phyloP scores from a whole-genome alignment of 2,888 invertebrate species.

The Andrena bicolor region DNA sequence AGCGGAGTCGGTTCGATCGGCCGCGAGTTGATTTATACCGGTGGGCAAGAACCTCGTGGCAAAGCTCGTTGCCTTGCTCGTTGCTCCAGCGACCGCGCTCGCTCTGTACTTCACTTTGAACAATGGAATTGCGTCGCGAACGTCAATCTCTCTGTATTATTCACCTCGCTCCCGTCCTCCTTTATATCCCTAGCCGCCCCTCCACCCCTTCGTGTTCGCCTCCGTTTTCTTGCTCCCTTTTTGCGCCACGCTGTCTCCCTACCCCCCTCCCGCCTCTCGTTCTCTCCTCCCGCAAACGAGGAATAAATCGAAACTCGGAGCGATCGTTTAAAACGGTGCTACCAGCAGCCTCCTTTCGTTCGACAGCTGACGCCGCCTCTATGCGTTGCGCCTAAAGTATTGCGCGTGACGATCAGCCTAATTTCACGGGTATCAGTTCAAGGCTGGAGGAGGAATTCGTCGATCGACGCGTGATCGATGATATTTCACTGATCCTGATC shows the following conservation, averaged over 20 bases:
- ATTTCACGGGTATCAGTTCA: slow-evolving; percentile 53
- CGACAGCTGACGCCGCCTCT: slow-evolving; percentile 15
- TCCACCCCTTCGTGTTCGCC: slow-evolving; percentile 32
- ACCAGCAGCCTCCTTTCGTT: slow-evolving; percentile 22
- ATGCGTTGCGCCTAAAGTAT: slow-evolving; percentile 4
- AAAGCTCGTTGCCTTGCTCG: slow-evolving; percentile 75
- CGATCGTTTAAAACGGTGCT: slow-evolving; percentile 60
- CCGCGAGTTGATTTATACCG: slow-evolving; percentile 81
- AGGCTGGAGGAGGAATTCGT: slow-evolving; percentile 13
- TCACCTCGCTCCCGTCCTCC: slow-evolving; percentile 76
- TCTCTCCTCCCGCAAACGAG: slow-evolving; percentile 1
- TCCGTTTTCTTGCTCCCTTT: neutral
- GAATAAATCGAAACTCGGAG: slow-evolving; percentile 44
- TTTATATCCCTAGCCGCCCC: slow-evolving; percentile 66
- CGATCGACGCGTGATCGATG: slow-evolving; percentile 7
- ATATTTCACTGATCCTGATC: slow-evolving; percentile 13
- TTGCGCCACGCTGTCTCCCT: slow-evolving; percentile 9
- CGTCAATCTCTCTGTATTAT: slow-evolving; percentile 84
- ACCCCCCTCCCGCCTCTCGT: neutral
- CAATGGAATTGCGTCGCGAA: slow-evolving; percentile 84
- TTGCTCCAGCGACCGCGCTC: slow-evolving; percentile 73
- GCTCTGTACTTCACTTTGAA: slow-evolving; percentile 76
- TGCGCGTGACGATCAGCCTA: slow-evolving; percentile 19
- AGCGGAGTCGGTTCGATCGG: slow-evolving; percentile 61
- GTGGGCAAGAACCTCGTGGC: slow-evolving; percentile 75